Base-by-base conservation (phyloP, 2,797 vertebrate species). In the Coregonus suidteri region DNA sequence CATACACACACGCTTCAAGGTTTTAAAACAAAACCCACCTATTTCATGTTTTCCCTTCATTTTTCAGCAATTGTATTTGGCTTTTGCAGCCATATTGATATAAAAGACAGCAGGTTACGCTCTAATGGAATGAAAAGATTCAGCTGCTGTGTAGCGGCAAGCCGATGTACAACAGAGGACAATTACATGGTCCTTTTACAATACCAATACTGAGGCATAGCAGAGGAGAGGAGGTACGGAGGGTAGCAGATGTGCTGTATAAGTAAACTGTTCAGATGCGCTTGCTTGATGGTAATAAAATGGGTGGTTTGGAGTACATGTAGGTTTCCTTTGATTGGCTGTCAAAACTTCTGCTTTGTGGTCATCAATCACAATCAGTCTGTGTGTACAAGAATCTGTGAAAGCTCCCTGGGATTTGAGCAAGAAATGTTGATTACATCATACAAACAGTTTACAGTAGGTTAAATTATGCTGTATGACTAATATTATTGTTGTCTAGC, bases 31-130 rank as follows among this genome's bases (percentile, higher is more conserved):
- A 64, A 64, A 64, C 59, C 4, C 3, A 25, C 7, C n/a, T 25
- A 25, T 25, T 64, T 20, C 5, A 4, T 30, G 25, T 71, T 14
- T 53, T 31, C 13, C 9, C 7, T n/a, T 14, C 41, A 53, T 47
- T 71, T 71, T 52, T 11, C 37, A 20, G 25, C 20, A 1, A 30
- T 52, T 71, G 53, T 53, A 11, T 31, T 14, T 71, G 20, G 47
- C 70, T 52, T 52, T 71, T 71, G 47, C 70, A 30, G 70, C 18
- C 41, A 71, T 71, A 71, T 30, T 71, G 70, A 71, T 52, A 52
- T 11, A 71, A 53, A 71, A 53, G 4, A 71, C 47, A 31, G 15
- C 47, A 71, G 25, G 70, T 41, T 71, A 71, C 70, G 20, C 70
- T 71, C 47, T 25, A 15, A 53, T 53, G 47, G 41, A 47, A 31